Evolutionary conservation across 2,888 invertebrate species (phyloP), one percentile per base, ranked within the genome.

Genomic region (Hyles lineata): DNA sequence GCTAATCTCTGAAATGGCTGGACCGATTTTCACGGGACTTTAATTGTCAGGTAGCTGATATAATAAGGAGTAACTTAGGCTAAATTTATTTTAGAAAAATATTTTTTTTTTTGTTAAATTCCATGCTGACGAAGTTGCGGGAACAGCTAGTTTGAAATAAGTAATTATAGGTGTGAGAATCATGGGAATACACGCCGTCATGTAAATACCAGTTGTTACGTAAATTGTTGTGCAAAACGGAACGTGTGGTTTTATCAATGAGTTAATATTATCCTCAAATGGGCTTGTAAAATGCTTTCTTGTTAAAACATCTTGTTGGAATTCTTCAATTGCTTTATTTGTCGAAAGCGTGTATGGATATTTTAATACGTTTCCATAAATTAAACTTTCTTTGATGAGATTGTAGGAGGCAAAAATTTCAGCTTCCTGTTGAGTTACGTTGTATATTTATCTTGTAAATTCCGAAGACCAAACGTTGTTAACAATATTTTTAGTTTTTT

Each of bases 211-310:
- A 23, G 11, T 43, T 43, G 43, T 67, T 67, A 67, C n/a, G 15
- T 17, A 17, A 67, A 67, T 67, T 43, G 35, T 43, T 50, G 21
- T 43, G 23, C 23, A 67, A 62, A 50, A 23, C 67, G 50, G 23
- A 67, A 50, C 50, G 50, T 23, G 23, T n/a, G n/a, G 3, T n/a
- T 67, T 50, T 17, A 67, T 50, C 67, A 67, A 67, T 67, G 43
- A 8, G 21, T 23, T 21, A 23, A 67, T 23, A 50, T 67, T 67
- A 23, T 23, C 23, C 4, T 43, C 43, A 35, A 67, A 67, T 67
- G 21, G 11, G 5, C 15, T 67, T 23, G 43, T 67, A 23, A 23
- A 11, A 43, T 17, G 17, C 11, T 21, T 35, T 63, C 63, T 21
- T 5, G 35, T 17, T 67, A 67, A 67, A 5, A 17, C 17, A 67